phyloP scores from a whole-genome alignment of 2,888 invertebrate species.

The Xylota segnis region DNA sequence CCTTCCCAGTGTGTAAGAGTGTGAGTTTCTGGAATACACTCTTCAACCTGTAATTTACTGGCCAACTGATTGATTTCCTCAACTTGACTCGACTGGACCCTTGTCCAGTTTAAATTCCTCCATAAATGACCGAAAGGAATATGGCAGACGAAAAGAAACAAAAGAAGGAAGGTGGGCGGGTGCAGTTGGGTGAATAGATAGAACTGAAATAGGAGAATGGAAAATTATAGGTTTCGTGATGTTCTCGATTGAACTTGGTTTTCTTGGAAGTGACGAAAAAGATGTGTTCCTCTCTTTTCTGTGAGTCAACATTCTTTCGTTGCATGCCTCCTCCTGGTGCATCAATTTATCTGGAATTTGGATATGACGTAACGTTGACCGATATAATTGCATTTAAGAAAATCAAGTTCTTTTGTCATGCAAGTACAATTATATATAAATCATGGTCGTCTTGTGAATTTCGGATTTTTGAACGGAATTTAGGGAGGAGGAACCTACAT shows the following conservation, averaged over 20 bases:
- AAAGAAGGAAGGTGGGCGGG: conserved; percentile 60
- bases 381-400: conserved; percentile 46
- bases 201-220: conserved; percentile 61
- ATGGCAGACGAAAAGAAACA: conserved; percentile 2
- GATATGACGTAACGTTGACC: conserved; percentile 51
- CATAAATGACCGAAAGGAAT: conserved; percentile 41
- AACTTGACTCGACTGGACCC: conserved; percentile 51
- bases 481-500: too few species aligned
- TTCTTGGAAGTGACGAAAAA: conserved; percentile 67
- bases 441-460: not conserved
- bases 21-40: conserved; percentile 54
- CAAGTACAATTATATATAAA: conserved; percentile 45
- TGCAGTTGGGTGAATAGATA: conserved; percentile 32
- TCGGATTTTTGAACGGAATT: too few species aligned
- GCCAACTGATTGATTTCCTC: conserved; percentile 70
- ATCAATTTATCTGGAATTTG: conserved; percentile 63
- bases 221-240: conserved; percentile 72
- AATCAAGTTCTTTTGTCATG: conserved; percentile 41
- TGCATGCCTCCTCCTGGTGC: conserved; percentile 47
- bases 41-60: conserved; percentile 70
- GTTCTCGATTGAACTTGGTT: conserved; percentile 51
- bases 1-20: conserved; percentile 26
- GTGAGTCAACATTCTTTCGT: conserved; percentile 53
- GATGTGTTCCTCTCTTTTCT: conserved; percentile 31
- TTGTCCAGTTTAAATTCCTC: conserved; percentile 64